Evolutionary conservation across 2,797 vertebrate species (phyloP).

Genomic region (Garrulus glandarius): DNA sequence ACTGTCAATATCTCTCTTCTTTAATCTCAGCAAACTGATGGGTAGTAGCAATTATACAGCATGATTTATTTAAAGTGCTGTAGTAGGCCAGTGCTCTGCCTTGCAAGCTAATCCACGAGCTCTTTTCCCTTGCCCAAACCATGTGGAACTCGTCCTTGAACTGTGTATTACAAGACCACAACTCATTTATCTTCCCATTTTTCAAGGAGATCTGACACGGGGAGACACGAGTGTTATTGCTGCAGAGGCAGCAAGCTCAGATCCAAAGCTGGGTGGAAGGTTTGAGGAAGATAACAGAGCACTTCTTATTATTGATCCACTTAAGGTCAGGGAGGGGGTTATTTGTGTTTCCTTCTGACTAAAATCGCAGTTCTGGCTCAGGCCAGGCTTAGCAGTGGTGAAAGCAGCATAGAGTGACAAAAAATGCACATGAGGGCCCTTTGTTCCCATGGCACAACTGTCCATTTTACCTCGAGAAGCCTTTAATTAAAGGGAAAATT

Average conservation of each 20-base stretch:
- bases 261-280: neutral
- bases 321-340: neutral
- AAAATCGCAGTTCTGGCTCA: neutral
- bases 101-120: slow-evolving; percentile 30
- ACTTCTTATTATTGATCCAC: neutral
- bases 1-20: slow-evolving; percentile 63
- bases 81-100: slow-evolving; percentile 31
- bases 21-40: slow-evolving; percentile 65
- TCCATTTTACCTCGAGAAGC: neutral
- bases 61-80: slow-evolving; percentile 66
- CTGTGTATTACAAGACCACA: neutral
- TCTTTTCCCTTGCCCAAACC: neutral
- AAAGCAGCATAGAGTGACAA: neutral
- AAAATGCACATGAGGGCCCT: fast-evolving
- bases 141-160: slow-evolving; percentile 22
- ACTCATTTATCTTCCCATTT: neutral
- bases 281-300: neutral
- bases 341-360: neutral
- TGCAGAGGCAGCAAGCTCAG: neutral
- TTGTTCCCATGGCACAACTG: fast-evolving
- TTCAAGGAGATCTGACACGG: neutral
- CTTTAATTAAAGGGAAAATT: neutral
- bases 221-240: neutral
- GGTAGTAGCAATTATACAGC: slow-evolving; percentile 60
- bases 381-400: fast-evolving